Evolutionary conservation across 2,113 vertebrate genomes (phyloP), one percentile per base, ranked within the genome.

Genomic region (Mesitornis unicolor): DNA sequence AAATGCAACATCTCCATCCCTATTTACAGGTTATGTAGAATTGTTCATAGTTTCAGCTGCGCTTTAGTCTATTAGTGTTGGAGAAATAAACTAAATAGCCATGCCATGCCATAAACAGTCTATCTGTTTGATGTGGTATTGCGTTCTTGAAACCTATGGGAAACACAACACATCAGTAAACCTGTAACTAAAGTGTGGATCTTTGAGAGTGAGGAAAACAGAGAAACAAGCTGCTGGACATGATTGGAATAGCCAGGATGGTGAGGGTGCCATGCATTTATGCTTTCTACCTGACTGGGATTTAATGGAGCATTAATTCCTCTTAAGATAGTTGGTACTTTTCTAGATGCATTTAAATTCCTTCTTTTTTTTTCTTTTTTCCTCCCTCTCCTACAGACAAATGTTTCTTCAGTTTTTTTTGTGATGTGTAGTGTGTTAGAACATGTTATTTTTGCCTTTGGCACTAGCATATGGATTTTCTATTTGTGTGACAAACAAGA

Each of bases 401-500:
- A 38, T 45, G 29, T 86, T 92, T 81, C 68, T 91, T 93, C 84
- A 68, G 53, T 17, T 61, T 74, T 93, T n/a, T 77, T 69, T 77
- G 17, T 42, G 63, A 17, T 73, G 16, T 50, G 71, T 56, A 56
- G 59, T 94, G 84, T 84, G 61, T 76, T 93, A 82, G 63, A 95
- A 78, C 35, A 25, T 54, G 56, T 51, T 91, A 45, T 68, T 93
- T 95, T 94, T 93, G 85, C 61, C 89, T 88, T 51, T 83, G 75
- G 69, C 75, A 47, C 70, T 48, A 74, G 57, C 93, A 94, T 90
- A 95, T 94, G 87, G 88, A 61, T 92, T 94, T 95, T 84, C 77
- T 95, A 74, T 90, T 94, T 96, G 86, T 91, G 84, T 82, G 92
- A 90, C 87, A 96, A 96, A 96, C 51, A 93, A 80, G 84, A 67